Evolutionary conservation across 2,113 vertebrate genomes (phyloP), one percentile per base, ranked within the genome.

Genomic region (Paradoxurus hermaphroditus): DNA sequence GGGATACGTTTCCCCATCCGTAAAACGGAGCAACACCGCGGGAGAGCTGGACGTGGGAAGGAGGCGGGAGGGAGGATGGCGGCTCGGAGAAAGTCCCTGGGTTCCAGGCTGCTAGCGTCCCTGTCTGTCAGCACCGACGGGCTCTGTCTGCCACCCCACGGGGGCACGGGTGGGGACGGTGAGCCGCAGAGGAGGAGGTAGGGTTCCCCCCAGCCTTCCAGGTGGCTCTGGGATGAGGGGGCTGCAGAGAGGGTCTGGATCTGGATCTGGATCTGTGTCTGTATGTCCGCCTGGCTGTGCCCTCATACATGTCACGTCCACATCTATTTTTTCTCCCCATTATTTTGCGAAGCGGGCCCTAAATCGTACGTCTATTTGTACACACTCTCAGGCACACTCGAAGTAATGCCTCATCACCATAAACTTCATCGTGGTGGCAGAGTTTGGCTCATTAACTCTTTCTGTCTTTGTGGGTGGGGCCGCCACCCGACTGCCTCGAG

Each of bases 41-140:
- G 34, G 34, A 44, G 59, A 84, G 31, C 7, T 5, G 6, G n/a
- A 14, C 3, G 13, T 41, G 53, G 31, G 34, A 7, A 18, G 5
- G n/a, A 13, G 21, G 25, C 0, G 29, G n/a, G 39, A n/a, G 0
- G 46, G 41, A 23, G 67, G 34, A 0, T 3, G 15, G 9, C 7
- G 53, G 65, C 16, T 44, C 29, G 8, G 56, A 75, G 44, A 12
- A 19, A 53, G 36, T 21, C 27, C 67, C 11, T 14, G 2, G 15
- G 39, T 6, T 34, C 15, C 13, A 7, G 46, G 68, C n/a, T 1
- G 44, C 79, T 4, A 2, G 7, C 11, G 23, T 9, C 36, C 59
- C 18, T 34, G 18, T 46, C 59, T 23, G 4, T 21, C 16, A 56
- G 46, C 46, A 3, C 56, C 3, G 0, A 56, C 82, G 27, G 9